Conservation (phyloP, 1,140 invertebrate species). For the Euwallacea similis region DNA sequence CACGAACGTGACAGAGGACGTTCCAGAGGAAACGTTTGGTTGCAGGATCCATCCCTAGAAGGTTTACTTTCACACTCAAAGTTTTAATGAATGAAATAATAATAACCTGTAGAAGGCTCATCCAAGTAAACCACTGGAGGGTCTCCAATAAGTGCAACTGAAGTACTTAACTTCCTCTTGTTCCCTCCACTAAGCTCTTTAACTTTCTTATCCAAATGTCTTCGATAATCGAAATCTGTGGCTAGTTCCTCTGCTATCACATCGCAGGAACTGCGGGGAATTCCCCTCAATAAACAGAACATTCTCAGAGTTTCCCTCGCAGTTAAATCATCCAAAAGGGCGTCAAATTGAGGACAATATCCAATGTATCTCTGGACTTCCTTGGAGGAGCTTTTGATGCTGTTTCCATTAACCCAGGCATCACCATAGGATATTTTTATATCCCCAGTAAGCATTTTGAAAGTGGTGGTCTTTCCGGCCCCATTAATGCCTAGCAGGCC, state of each 20-base stretch:
- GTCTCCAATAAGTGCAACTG: constrained; percentile 89
- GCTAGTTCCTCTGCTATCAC: constrained; percentile 52
- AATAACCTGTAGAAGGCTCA: constrained; percentile 73
- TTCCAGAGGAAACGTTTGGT: constrained; percentile 80
- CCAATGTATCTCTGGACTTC: constrained; percentile 66
- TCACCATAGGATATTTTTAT: constrained; percentile 56
- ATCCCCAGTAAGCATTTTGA: constrained; percentile 89
- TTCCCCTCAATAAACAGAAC: constrained; percentile 75
- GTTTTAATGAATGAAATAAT: neutral
- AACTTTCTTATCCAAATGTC: constrained; percentile 61
- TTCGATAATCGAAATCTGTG: constrained; percentile 56
- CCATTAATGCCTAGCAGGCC: constrained; percentile 88
- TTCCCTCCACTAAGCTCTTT: constrained; percentile 86
- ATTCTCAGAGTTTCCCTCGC: constrained; percentile 76
- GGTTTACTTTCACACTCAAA: constrained; percentile 1
- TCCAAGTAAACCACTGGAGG: constrained; percentile 86
- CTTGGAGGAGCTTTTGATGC: constrained; percentile 59
- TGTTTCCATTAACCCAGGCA: constrained; percentile 54
- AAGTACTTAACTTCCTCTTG: constrained; percentile 92
- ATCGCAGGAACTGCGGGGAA: constrained; percentile 56
- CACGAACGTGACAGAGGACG: constrained; percentile 64
- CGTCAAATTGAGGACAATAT: constrained; percentile 86
- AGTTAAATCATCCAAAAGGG: constrained; percentile 77
- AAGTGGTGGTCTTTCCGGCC: constrained; percentile 77
- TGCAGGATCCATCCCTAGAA: constrained; percentile 78